Percentiles rank a stretch among this genome's conserved stretches.
Conservation (phyloP, 2,113 vertebrate species). For the Tichodroma muraria region DNA sequence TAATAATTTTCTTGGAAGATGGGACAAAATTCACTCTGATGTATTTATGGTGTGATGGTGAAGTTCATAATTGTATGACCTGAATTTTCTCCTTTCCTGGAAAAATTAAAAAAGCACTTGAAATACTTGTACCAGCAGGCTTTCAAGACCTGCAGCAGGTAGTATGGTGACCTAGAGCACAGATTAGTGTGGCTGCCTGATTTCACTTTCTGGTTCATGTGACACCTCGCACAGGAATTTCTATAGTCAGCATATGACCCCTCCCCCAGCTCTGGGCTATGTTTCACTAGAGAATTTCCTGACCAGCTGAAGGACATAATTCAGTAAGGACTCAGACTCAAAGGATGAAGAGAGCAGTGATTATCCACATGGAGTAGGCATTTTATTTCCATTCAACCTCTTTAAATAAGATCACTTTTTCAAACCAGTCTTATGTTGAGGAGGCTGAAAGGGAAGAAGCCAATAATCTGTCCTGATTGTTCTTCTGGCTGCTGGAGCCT, state of each 20-base stretch:
- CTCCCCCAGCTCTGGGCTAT: background rate
- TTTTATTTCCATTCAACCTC: background rate
- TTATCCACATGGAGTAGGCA: background rate
- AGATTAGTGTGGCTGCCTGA: background rate
- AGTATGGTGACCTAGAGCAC: background rate
- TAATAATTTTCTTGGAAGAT: background rate
- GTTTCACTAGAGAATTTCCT: background rate
- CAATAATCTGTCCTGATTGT: background rate
- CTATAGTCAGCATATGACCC: background rate
- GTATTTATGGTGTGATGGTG: background rate
- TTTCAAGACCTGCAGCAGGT: background rate
- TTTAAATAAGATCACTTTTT: slow-evolving; percentile 13
- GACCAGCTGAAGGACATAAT: background rate
- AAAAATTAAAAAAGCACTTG: background rate
- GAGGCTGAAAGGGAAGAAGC: background rate
- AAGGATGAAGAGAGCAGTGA: background rate
- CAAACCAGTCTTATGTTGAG: background rate
- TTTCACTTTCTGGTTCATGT: background rate
- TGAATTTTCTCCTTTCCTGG: background rate
- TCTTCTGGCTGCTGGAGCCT: background rate
- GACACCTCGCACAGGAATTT: background rate
- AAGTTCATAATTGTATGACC: background rate
- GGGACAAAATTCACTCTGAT: background rate
- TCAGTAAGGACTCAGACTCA: background rate
- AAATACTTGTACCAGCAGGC: background rate